phyloP scores from a whole-genome alignment of 1,140 invertebrate genomes.

The Sminthurides bifidus region DNA sequence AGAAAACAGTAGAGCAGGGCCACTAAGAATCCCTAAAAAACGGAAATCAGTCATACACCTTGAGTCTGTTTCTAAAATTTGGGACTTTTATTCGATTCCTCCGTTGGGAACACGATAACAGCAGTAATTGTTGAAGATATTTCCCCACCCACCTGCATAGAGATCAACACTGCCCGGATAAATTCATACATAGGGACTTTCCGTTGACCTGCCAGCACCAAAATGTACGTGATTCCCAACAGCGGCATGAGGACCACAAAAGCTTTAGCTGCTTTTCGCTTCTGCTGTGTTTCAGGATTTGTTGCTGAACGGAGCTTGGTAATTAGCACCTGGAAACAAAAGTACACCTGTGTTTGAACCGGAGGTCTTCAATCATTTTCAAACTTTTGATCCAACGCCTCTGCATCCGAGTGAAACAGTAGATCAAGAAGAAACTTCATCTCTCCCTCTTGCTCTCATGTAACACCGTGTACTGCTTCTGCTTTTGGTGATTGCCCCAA shows the following conservation, averaged over 20 bases:
- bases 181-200: conserved; percentile 35
- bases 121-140: background rate
- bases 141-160: conserved; percentile 53
- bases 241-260: conserved; percentile 74
- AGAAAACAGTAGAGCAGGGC: conserved; percentile 83
- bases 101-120: background rate
- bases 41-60: background rate
- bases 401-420: background rate
- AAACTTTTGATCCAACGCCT: background rate
- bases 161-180: conserved; percentile 56
- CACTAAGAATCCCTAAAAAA: conserved; percentile 62
- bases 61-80: background rate
- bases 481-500: background rate
- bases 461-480: background rate
- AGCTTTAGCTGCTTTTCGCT: conserved; percentile 79
- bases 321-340: conserved; percentile 58
- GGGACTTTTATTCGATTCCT: background rate
- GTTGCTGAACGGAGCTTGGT: conserved; percentile 79
- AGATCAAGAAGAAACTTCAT: background rate
- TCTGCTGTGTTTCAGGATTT: conserved; percentile 72
- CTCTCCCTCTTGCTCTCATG: background rate
- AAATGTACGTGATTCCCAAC: conserved; percentile 73
- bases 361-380: background rate
- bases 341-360: background rate
- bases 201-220: conserved; percentile 54